Percentiles rank a stretch among this genome's conserved stretches.
Evolutionary conservation across 2,888 invertebrate species (phyloP).

Genomic region (Bursaphelenchus okinawaensis): DNA sequence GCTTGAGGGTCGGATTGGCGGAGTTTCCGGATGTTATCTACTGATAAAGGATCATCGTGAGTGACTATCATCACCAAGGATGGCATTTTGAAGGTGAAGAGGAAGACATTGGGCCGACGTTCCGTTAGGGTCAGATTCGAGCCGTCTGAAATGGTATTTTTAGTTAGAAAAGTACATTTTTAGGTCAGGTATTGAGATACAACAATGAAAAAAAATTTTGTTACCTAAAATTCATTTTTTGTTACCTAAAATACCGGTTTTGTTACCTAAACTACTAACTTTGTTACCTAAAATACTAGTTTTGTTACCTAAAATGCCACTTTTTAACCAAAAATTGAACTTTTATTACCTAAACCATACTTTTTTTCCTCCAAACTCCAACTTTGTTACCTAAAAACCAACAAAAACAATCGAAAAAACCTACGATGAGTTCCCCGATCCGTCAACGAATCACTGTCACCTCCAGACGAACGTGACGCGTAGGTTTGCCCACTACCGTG

Average conservation of each 20-base stretch:
- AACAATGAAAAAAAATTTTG: too few relatives aligned
- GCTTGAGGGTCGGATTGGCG: background rate
- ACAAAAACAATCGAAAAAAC: background rate
- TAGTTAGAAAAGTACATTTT: too few relatives aligned
- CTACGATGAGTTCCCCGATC: slow-evolving; percentile 13
- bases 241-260: too few relatives aligned
- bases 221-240: too few relatives aligned
- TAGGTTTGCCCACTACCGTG: slow-evolving; percentile 3
- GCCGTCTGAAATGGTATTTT: slow-evolving; percentile 19
- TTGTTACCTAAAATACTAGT: too few relatives aligned
- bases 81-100: slow-evolving; percentile 18
- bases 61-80: slow-evolving; percentile 28
- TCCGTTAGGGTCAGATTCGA: slow-evolving; percentile 28
- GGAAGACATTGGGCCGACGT: slow-evolving; percentile 22
- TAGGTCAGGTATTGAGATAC: too few relatives aligned
- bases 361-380: background rate
- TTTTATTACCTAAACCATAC: background rate
- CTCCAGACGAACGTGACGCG: slow-evolving; percentile 10
- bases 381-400: background rate
- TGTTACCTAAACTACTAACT: too few relatives aligned
- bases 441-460: slow-evolving; percentile 12
- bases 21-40: slow-evolving; percentile 20
- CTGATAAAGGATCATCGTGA: slow-evolving; percentile 41
- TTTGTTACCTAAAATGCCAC: too few relatives aligned
- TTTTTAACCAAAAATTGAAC: background rate